Evolutionary conservation across 2,113 vertebrate species (phyloP).

Genomic region (Pelusios castaneus): DNA sequence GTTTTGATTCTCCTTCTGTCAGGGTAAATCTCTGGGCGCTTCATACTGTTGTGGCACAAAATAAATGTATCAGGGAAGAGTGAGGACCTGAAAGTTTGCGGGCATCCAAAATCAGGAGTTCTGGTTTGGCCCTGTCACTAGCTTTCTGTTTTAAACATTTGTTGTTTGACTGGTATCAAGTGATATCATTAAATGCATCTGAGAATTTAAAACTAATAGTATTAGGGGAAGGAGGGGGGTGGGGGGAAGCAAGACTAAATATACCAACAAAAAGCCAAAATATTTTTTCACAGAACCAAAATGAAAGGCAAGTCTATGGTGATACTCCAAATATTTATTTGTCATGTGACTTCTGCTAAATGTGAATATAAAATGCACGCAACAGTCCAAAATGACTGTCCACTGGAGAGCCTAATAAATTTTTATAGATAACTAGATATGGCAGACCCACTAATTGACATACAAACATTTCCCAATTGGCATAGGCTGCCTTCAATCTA

Average conservation of each 20-base stretch:
- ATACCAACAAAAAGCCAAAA: not conserved
- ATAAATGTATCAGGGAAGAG: too few species aligned
- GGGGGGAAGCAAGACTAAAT: not conserved
- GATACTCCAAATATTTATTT: not conserved
- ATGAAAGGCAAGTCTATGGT: not conserved
- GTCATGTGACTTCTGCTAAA: not conserved
- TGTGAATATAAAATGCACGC: not conserved
- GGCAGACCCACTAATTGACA: not conserved
- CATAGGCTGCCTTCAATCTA: not conserved
- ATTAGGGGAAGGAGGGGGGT: not conserved
- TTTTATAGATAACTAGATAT: not conserved
- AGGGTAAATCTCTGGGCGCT: too few species aligned
- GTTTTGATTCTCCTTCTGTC: too few species aligned
- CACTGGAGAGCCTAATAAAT: not conserved
- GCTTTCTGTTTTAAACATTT: constrained; percentile 39
- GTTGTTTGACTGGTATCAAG: not conserved
- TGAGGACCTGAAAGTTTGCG: not conserved
- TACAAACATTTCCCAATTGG: not conserved
- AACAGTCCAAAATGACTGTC: not conserved
- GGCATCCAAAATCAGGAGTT: constrained; percentile 4
- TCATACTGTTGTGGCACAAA: too few species aligned
- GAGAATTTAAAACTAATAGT: not conserved
- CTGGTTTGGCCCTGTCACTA: constrained; percentile 2
- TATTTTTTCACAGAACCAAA: not conserved
- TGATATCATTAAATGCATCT: constrained; percentile 15